Conservation (phyloP, 2,888 invertebrate genomes). For the Himalopsyche kuldschensis region DNA sequence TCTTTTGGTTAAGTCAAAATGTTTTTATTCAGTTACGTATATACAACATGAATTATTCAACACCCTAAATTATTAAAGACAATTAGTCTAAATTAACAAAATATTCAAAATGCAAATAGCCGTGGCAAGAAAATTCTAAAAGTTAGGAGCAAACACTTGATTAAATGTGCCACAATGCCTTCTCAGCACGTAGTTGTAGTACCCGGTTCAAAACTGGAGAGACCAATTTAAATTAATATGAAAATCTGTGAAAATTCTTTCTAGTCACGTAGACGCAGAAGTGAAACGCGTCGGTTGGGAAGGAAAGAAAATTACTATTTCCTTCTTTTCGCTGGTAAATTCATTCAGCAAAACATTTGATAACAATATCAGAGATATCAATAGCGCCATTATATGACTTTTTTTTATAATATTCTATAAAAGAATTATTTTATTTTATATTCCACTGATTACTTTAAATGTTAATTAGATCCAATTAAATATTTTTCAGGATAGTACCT, state of each 20-base stretch:
- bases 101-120: neutral
- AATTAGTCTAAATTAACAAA: neutral
- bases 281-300: conserved; percentile 11
- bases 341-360: neutral
- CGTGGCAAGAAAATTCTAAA: neutral
- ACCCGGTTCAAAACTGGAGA: neutral
- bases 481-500: no score
- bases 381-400: no score
- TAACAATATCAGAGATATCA: neutral
- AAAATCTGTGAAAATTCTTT: conserved; percentile 32
- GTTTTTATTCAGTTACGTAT: no score
- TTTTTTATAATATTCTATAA: no score
- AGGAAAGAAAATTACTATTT: conserved; percentile 15
- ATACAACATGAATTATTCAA: neutral
- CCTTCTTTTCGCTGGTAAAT: neutral
- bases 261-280: conserved; percentile 22
- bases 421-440: no score
- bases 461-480: no score
- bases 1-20: no score
- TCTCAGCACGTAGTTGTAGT: conserved; percentile 17
- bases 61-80: neutral
- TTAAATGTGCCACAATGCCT: conserved; percentile 3
- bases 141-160: conserved; percentile 6
- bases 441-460: no score
- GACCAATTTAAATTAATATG: conserved; percentile 33